Conservation (phyloP, 2,888 invertebrate genomes). For the Julus scanicus region DNA sequence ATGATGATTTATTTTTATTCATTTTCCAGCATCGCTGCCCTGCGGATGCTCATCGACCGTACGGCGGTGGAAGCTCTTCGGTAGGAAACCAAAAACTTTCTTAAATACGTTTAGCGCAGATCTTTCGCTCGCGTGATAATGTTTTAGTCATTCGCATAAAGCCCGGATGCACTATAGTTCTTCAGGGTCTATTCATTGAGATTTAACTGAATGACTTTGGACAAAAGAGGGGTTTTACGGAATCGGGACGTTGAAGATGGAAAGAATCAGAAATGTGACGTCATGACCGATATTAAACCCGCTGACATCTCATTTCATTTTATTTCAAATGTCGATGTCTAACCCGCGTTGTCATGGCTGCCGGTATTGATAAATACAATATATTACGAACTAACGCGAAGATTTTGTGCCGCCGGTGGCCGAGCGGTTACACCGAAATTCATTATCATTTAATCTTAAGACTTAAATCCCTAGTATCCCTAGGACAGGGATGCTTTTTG, state of each 20-base stretch:
- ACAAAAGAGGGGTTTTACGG: not conserved
- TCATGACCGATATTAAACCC: not conserved
- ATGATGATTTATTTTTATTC: not conserved
- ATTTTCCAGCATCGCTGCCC: not conserved
- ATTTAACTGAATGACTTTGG: not conserved
- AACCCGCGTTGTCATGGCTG: not conserved
- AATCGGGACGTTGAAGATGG: no score
- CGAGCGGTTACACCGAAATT: not conserved
- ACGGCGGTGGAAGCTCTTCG: conserved; percentile 20
- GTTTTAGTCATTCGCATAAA: not conserved
- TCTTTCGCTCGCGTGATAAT: not conserved
- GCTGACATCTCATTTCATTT: not conserved
- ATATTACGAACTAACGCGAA: not conserved
- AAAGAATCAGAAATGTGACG: no score
- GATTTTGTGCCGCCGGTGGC: no score
- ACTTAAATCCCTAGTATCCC: no score
- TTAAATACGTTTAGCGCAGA: not conserved
- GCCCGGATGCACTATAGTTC: not conserved
- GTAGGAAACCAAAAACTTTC: not conserved
- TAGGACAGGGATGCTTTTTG: no score
- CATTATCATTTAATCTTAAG: no score
- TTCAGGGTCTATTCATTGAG: not conserved
- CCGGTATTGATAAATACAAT: no score
- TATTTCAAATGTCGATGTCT: not conserved
- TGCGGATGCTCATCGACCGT: conserved; percentile 22